Evolutionary conservation across 30 jellyfish, hydroid and myxozoan species (phyloP).

Genomic region (Mastigias papua): DNA sequence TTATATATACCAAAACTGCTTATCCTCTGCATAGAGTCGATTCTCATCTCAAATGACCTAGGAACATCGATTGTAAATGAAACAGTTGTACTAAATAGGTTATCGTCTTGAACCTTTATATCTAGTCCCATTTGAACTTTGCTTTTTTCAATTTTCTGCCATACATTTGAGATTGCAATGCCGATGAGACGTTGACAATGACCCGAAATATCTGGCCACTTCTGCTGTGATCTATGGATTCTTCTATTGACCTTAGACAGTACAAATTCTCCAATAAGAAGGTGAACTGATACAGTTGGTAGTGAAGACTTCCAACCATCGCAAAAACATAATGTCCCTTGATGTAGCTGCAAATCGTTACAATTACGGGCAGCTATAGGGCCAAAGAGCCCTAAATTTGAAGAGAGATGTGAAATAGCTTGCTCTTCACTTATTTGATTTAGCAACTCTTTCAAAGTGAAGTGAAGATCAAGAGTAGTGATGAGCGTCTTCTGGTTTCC

Average conservation of each 20-base stretch:
- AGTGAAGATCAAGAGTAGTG: constrained; percentile 65
- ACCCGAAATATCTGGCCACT: background rate
- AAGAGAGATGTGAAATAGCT: background rate
- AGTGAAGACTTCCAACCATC: constrained; percentile 77
- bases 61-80: constrained; percentile 12
- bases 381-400: constrained; percentile 63
- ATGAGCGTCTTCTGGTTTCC: constrained; percentile 53
- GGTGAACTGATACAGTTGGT: constrained; percentile 46
- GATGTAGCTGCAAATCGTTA: constrained; percentile 70
- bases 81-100: constrained; percentile 24
- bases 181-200: constrained; percentile 63
- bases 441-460: constrained; percentile 43
- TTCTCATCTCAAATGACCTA: constrained; percentile 11
- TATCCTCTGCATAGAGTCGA: constrained; percentile 38
- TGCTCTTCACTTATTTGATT: background rate
- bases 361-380: constrained; percentile 61
- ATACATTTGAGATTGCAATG: constrained; percentile 37
- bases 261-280: constrained; percentile 51
- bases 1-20: constrained; percentile 60
- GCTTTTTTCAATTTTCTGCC: constrained; percentile 39
- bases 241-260: constrained; percentile 22
- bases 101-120: constrained; percentile 47
- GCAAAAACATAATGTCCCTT: constrained; percentile 75
- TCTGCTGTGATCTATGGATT: constrained; percentile 14
- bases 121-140: constrained; percentile 36